phyloP scores from a whole-genome alignment of 2,797 vertebrate species.

The Sebastes dallii region DNA sequence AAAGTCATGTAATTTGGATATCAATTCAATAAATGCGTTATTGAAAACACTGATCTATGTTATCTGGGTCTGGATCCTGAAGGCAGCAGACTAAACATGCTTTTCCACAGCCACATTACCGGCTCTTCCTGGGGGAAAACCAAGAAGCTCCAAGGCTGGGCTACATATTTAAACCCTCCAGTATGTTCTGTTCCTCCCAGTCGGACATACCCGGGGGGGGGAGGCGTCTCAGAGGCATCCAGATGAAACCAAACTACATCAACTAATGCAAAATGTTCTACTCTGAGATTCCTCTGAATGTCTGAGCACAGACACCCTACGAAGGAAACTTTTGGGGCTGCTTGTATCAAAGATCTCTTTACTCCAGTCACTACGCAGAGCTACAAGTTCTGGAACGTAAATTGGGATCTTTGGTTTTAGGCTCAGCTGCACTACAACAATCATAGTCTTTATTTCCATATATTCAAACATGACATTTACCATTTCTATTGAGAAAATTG shows the following conservation, averaged over 20 bases:
- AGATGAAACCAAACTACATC: not conserved
- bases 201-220: not conserved
- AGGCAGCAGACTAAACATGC: not conserved
- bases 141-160: not conserved
- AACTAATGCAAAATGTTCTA: not conserved
- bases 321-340: not conserved
- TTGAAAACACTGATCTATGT: not conserved
- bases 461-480: no score
- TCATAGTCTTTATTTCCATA: no score
- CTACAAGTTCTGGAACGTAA: no score
- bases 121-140: not conserved
- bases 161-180: not conserved
- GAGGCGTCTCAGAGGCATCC: not conserved
- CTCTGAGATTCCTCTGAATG: not conserved
- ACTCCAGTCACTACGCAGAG: accelerated
- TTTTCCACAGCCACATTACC: not conserved
- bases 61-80: not conserved
- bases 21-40: no score
- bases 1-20: not conserved
- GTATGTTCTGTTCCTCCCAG: not conserved
- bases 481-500: not conserved
- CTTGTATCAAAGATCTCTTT: not conserved
- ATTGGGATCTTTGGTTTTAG: no score
- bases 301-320: not conserved
- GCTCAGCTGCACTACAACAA: no score